Evolutionary conservation across 2,797 vertebrate genomes (phyloP), one percentile per base, ranked within the genome.

Genomic region (Lutjanus campechanus): DNA sequence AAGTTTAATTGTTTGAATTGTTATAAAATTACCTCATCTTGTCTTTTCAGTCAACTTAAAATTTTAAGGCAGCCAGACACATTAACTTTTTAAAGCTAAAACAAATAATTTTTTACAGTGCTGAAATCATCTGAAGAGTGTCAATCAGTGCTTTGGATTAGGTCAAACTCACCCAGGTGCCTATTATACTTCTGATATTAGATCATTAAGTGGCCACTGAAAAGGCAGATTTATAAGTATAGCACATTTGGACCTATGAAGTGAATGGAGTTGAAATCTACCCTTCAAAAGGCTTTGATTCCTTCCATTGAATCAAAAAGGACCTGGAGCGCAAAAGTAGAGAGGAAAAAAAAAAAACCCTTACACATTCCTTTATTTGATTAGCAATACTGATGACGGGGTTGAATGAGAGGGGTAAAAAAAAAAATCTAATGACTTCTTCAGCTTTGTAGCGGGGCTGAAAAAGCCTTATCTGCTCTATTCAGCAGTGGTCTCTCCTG

Each of bases 351-450:
- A 69, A 76, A 88, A 93, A 93, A 53, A 4, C 82, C 91, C 91
- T 92, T 91, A 92, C 91, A 69, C 93, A 89, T 93, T 92, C 85
- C 90, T 95, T 94, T 92, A 93, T 91, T 94, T 93, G 91, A 94
- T 93, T 92, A 94, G 93, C 94, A 95, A 91, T 92, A 95, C 84
- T 91, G 92, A 95, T 95, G 95, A 95, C 90, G 63, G 83, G 65
- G 89, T 91, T 87, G 89, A 92, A 93, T 92, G 83, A 84, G 84
- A 83, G 61, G 56, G n/a, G 11, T 7, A 7, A 5, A 58, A 62
- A 78, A 25, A 90, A 87, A 90, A 91, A 89, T 90, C 84, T 22
- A 95, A 95, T 92, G 89, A 93, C 92, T 94, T 90, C 86, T 92
- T 89, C 59, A 87, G 93, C 92, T 95, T 92, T 92, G 88, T 83